A percentile compares a stretch with the other conserved stretches of the same genome.
Conservation (phyloP, 2,113 vertebrate species). For the Anthoscopus minutus region DNA sequence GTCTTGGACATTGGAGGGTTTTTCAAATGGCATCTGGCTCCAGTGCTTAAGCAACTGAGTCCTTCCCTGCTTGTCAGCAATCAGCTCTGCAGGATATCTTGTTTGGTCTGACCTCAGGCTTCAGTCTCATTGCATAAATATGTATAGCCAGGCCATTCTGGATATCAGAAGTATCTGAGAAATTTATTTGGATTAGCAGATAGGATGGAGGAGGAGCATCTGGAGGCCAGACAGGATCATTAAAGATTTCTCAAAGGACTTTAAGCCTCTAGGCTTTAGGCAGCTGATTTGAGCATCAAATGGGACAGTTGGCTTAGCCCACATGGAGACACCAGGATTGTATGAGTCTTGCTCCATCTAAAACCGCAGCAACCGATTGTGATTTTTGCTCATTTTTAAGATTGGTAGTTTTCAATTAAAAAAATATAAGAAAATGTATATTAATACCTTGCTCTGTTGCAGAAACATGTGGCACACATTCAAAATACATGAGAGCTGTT, state of each 20-base stretch:
- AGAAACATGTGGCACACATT: constrained; percentile 84
- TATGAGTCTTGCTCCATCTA: not conserved
- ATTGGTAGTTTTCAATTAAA: not conserved
- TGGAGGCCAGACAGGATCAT: not conserved
- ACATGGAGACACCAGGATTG: not conserved
- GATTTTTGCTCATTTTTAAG: not conserved
- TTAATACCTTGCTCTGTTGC: constrained; percentile 55
- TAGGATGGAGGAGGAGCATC: not conserved
- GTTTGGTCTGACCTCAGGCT: not conserved
- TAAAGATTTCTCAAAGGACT: not conserved
- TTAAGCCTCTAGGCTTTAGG: not conserved
- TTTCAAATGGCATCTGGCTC: not conserved
- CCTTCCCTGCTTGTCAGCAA: not conserved
- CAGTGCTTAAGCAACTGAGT: not conserved
- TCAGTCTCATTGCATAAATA: not conserved
- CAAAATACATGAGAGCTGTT: constrained; percentile 82
- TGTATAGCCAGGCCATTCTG: not conserved
- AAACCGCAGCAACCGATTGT: not conserved
- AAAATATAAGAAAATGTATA: not conserved
- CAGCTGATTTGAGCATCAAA: not conserved
- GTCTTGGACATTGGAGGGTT: not conserved
- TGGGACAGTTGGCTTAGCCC: not conserved
- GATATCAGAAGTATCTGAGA: not conserved
- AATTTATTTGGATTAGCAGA: not conserved
- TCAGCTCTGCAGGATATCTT: not conserved